Base-by-base conservation (phyloP, 2,113 vertebrate species). In the Zapornia atra region DNA sequence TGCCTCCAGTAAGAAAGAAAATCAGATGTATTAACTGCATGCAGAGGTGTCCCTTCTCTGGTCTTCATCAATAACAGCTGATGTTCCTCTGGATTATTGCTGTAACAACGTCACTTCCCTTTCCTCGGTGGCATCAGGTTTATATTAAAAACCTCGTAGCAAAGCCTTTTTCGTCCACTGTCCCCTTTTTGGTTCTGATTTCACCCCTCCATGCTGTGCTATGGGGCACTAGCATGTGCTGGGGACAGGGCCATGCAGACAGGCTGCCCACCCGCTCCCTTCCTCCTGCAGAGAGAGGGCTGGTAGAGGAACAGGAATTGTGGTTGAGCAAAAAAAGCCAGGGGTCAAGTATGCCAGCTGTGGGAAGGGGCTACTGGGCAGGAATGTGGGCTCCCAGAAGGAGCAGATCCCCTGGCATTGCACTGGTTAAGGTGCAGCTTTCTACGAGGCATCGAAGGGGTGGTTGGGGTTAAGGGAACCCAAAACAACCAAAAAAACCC, bases 151-250 rank as follows among this genome's bases (percentile, higher is more conserved):
- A 28, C 21, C 60, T 70, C 31, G 26, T 4, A 56, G 63, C 26
- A 44, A 91, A 91, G 44, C 38, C 50, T 88, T 68, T 48, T 48
- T 68, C 42, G 42, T 34, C 56, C 2, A 0, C 48, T 44, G 26
- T 33, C 44, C 56, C 36, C 4, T 68, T 44, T 87, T 51, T 68
- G 56, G 26, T 63, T 94, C 69, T 44, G 64, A 29, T 86, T 85
- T 77, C 66, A 21, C 63, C 6, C 19, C 44, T 46, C 3, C 0
- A 0, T 33, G 46, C n/a, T 50, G 40, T 66, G 40, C 20, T 81
- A 63, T 71, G 33, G 57, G 51, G 12, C 15, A 9, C n/a, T 28
- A 40, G 31, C 15, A 80, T 0, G 0, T 19, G 59, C 5, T 1
- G 48, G n/a, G 34, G 26, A 38, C 9, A 0, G 28, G 61, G 70